Evolutionary conservation across 2,113 vertebrate species (phyloP), one percentile per base, ranked within the genome.

Genomic region (Gasterosteus nipponicus): DNA sequence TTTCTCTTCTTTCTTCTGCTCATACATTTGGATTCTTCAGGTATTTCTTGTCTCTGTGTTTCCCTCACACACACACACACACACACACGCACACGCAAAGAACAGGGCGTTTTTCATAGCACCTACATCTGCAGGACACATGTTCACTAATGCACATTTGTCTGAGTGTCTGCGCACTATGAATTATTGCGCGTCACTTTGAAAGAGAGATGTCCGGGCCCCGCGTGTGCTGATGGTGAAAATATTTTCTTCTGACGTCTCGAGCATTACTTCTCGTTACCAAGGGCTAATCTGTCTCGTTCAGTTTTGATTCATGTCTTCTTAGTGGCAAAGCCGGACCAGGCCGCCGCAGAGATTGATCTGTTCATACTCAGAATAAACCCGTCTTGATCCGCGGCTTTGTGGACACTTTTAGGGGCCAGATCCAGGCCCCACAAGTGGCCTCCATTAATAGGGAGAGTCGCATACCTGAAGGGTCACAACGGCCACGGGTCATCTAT

Each of bases 1-100:
- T 92, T 80, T 91, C 85, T 83, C 83, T 81, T 92, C 90, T 90
- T 92, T 94, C 91, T 91, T 86, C 89, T 87, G 83, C 78, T 87
- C 88, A 86, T 92, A 86, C 94, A 85, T 94, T 92, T 93, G 89
- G 87, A 89, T 94, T 94, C 87, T 88, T 92, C 86, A 92, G 87
- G 86, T 93, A 93, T 87, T 91, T 92, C 77, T 90, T 87, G 74
- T 87, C 67, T 88, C 76, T 68, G 10, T 79, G 66, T 86, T 88
- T 83, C 85, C 63, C 66, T 19, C 68, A 56, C 65, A 66, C 73
- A 81, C 49, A 90, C 82, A 90, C 46, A 73, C 58, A 89, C 42
- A 73, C 54, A 89, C 74, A 89, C 83, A 89, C 42, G 68, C 58
- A 33, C 33, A 33, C 33, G 5, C 33, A 33, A n/a, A 71, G 74